Evolutionary conservation across 2,888 invertebrate species (phyloP).

Genomic region (Scaptomyza parva): DNA sequence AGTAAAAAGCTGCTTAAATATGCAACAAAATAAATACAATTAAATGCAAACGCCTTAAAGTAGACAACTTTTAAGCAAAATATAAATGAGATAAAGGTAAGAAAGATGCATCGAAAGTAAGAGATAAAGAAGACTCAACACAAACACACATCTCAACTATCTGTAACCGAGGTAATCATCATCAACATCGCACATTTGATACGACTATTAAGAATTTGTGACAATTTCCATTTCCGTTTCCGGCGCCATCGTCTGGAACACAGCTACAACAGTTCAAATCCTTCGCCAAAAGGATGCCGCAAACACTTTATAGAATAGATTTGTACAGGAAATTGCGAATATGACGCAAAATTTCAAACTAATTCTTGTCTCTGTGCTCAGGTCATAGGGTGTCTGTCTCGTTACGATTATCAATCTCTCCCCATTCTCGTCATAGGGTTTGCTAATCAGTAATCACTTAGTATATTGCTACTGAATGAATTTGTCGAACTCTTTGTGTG

Average conservation of each 20-base stretch:
- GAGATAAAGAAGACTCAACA: not conserved
- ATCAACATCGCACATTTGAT: constrained; percentile 24
- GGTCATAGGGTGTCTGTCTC: constrained; percentile 12
- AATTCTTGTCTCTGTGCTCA: no score
- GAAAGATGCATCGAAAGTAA: not conserved
- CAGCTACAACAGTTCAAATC: not conserved
- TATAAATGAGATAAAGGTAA: not conserved
- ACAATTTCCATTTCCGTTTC: constrained; percentile 56
- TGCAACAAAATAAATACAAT: constrained; percentile 13
- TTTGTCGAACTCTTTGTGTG: constrained; percentile 9
- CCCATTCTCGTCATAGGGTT: constrained; percentile 5
- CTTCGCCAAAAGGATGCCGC: constrained; percentile 29
- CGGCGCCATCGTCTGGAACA: constrained; percentile 30
- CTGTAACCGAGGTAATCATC: constrained; percentile 14
- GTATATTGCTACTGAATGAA: constrained; percentile 18
- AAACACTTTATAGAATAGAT: constrained; percentile 40
- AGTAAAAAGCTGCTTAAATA: constrained; percentile 16
- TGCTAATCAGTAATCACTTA: constrained; percentile 1
- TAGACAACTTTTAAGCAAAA: constrained; percentile 2
- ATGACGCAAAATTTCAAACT: constrained; percentile 39
- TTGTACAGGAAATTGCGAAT: constrained; percentile 46
- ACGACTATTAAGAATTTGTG: constrained; percentile 43
- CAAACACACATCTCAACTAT: not conserved
- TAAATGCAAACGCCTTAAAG: not conserved
- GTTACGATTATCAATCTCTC: constrained; percentile 17